Evolutionary conservation across 2,797 vertebrate genomes (phyloP).

Genomic region (Ptychobarbus kaznakovi): DNA sequence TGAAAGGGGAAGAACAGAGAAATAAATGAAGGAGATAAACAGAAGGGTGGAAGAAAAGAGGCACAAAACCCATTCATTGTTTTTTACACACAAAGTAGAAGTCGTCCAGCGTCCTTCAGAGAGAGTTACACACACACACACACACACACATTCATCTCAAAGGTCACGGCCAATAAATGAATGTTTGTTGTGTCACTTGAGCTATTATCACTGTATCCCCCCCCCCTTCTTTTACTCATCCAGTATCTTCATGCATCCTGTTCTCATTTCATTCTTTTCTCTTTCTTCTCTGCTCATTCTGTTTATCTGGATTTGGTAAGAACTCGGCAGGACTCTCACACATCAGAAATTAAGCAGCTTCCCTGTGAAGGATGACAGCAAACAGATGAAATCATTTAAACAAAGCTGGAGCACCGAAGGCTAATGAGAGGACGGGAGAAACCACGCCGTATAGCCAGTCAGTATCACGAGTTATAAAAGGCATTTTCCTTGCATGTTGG

Average conservation of each 20-base stretch:
- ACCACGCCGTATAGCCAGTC: background rate
- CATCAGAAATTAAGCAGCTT: background rate
- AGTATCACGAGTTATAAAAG: background rate
- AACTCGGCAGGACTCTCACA: too few relatives aligned
- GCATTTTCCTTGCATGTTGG: background rate
- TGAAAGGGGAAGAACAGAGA: conserved; percentile 23
- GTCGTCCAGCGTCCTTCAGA: conserved; percentile 74
- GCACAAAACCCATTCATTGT: conserved; percentile 71
- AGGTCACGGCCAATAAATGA: too few relatives aligned
- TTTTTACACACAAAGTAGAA: conserved; percentile 67
- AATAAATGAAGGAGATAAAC: conserved; percentile 36
- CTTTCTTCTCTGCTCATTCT: background rate
- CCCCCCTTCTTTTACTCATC: conserved; percentile 5
- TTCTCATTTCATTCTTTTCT: background rate
- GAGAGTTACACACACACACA: conserved; percentile 52
- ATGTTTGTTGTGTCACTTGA: too few relatives aligned
- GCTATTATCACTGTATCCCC: conserved; percentile 70
- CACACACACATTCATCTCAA: conserved; percentile 53
- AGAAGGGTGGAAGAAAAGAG: conserved; percentile 41
- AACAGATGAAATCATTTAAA: background rate
- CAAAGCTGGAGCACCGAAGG: background rate
- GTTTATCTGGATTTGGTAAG: background rate
- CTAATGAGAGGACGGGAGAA: conserved; percentile 1
- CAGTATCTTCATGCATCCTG: background rate
- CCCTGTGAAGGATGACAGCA: background rate